Base-by-base conservation (phyloP, 1,140 invertebrate species). In the Ridgeia piscesae region DNA sequence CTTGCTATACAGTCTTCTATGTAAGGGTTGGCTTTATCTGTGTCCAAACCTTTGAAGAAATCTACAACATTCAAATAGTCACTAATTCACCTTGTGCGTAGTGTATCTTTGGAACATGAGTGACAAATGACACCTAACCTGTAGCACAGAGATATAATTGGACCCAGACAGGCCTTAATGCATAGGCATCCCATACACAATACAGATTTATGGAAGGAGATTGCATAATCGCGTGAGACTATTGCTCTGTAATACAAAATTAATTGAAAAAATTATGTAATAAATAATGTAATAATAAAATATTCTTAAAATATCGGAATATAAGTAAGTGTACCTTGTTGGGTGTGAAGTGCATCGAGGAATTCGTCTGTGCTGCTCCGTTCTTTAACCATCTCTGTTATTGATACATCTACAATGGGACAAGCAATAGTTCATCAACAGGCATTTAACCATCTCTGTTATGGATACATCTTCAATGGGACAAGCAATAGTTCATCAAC, bases 1-100 rank as follows among this genome's bases (percentile, higher is more conserved):
- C 97, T 97, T 6, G 98, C 98, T 93, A 99, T 99, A 94, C 98
- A 97, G 94, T 99, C 98, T 96, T 99, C 99, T 94, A 99, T 99
- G 94, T 97, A 98, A 0, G 97, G 95, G 95, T 97, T 98, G 0
- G 97, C 96, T 96, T 98, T 98, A 94, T 99, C 99, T 0, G 98
- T 98, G 93, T 99, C 98, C 34, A 98, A 97, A 93, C 98, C 98
- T 95, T 98, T 98, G 93, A 99, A 96, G 94, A 99, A 97, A 95
- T 99, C 98, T 96, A 92, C 6, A 94, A 94, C 77, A 91, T 91
- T 34, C n/a, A 34, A 27, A 77, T 31, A 77, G 17, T 77, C 27
- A 14, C 17, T 14, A 77, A 77, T 77, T 21, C 58, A 77, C 27
- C 2, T 31, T 27, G 11, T 77, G 58, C 27, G 11, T 27, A 77